Base-by-base conservation (phyloP, 2,888 invertebrate species). In the Platerodrilus igneus region DNA sequence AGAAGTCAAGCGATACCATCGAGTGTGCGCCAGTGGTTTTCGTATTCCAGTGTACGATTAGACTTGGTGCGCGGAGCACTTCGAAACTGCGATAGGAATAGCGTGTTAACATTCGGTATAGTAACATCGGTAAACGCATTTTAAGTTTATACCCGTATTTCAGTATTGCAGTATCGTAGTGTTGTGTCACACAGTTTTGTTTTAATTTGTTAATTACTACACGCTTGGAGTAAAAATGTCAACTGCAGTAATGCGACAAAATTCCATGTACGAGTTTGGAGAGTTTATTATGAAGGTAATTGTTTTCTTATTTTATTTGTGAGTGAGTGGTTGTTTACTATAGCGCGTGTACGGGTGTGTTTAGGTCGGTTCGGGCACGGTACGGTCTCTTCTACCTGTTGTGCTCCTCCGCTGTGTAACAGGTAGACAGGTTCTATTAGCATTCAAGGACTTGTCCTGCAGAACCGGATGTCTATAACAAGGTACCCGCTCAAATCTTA, bases 201-300 rank as follows among this genome's bases (percentile, higher is more conserved):
- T 34, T 26, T 23, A n/a, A 22, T 26, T 35, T 28, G 6, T 10
- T 27, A 28, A 23, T 25, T 25, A 23, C 16, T 32, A 13, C 20
- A 26, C 20, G 9, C 11, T 26, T 32, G 35, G 43, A 34, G 49
- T 52, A 71, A 76, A 68, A 66, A 84, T 83, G 84, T 83, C 83
- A 72, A 81, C 84, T 58, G 83, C 82, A 68, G 81, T 83, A 70
- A 83, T 83, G 83, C 78, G 79, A 71, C 78, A 77, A 71, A 76
- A 78, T 71, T 77, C 82, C 64, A 76, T 81, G 74, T 83, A 80
- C 72, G 83, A 83, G 63, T 81, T 83, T 73, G 79, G 78, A 74
- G 83, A 83, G 69, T 76, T 79, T 70, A 72, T 81, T 61, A 75
- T 80, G 67, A 82, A 82, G 81, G 82, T 82, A 77, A n/a, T n/a